Conservation (phyloP, 2,888 invertebrate genomes). For the Strigamia maritima region DNA sequence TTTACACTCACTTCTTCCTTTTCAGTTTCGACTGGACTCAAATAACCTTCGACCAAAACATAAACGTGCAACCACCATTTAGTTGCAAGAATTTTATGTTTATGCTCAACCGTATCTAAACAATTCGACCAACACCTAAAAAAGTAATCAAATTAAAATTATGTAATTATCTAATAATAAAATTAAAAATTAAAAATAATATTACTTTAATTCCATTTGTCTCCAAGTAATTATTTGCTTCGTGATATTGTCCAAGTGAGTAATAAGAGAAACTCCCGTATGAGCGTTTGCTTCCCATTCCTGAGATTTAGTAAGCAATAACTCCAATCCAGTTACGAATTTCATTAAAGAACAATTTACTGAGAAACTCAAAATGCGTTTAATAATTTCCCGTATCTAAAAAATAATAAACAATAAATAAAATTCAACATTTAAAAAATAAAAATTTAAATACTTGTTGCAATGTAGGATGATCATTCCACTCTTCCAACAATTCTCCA, state of each 20-base stretch:
- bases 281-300: conserved; percentile 93
- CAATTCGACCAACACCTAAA: conserved; percentile 75
- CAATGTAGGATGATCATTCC: conserved; percentile 87
- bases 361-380: conserved; percentile 61
- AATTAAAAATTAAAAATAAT: too few species aligned
- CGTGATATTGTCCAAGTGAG: conserved; percentile 69
- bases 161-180: conserved; percentile 44
- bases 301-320: conserved; percentile 73
- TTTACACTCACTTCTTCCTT: conserved; percentile 45
- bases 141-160: conserved; percentile 39
- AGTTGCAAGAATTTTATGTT: conserved; percentile 58
- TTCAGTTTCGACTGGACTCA: conserved; percentile 47
- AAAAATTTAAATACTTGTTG: conserved; percentile 60
- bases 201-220: conserved; percentile 71
- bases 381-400: conserved; percentile 53
- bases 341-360: conserved; percentile 79
- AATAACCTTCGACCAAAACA: conserved; percentile 65
- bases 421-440: conserved; percentile 57
- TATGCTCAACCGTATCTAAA: conserved; percentile 62
- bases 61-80: conserved; percentile 92
- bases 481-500: conserved; percentile 66
- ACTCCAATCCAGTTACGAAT: conserved; percentile 84
- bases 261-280: conserved; percentile 73
- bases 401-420: too few species aligned
- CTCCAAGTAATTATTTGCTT: conserved; percentile 86